Evolutionary conservation across 2,888 invertebrate genomes (phyloP).

Genomic region (Chymomyza procnemis): DNA sequence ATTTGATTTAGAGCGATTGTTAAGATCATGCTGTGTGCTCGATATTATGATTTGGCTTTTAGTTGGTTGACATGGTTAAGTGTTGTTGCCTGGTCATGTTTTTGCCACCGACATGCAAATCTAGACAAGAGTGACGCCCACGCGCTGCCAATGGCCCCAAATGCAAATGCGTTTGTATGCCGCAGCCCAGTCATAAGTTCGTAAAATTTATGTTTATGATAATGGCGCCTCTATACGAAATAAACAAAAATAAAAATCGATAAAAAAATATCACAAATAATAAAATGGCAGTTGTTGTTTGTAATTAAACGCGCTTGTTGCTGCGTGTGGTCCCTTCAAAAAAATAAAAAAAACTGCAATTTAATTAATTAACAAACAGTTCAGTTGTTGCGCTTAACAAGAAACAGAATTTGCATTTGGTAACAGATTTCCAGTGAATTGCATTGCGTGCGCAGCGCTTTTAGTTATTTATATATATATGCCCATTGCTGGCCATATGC

Average conservation of each 20-base stretch:
- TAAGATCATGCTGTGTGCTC: constrained; percentile 51
- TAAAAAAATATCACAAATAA: background rate
- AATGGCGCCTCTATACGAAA: constrained; percentile 52
- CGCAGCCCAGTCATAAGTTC: constrained; percentile 3
- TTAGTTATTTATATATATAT: background rate
- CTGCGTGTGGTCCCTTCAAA: constrained; percentile 58
- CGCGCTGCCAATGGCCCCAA: constrained; percentile 22
- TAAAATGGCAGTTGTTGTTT: constrained; percentile 43
- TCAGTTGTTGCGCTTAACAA: constrained; percentile 12
- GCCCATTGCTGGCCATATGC: constrained; percentile 12
- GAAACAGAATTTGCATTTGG: constrained; percentile 18
- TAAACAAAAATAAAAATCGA: background rate
- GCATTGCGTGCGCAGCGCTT: constrained; percentile 53
- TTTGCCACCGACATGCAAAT: constrained; percentile 55
- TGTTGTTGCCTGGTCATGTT: background rate
- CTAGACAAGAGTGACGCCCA: constrained; percentile 47
- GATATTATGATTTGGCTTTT: constrained; percentile 56
- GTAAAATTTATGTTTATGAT: constrained; percentile 27
- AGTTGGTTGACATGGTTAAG: background rate
- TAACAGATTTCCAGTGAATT: constrained; percentile 55
- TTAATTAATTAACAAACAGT: constrained; percentile 68
- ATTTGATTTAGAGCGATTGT: constrained; percentile 9
- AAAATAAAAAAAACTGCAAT: constrained; percentile 51
- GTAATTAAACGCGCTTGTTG: constrained; percentile 64
- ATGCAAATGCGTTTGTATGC: constrained; percentile 6